phyloP scores from a whole-genome alignment of 1,140 invertebrate species.

The Panagrolaimus sp. region DNA sequence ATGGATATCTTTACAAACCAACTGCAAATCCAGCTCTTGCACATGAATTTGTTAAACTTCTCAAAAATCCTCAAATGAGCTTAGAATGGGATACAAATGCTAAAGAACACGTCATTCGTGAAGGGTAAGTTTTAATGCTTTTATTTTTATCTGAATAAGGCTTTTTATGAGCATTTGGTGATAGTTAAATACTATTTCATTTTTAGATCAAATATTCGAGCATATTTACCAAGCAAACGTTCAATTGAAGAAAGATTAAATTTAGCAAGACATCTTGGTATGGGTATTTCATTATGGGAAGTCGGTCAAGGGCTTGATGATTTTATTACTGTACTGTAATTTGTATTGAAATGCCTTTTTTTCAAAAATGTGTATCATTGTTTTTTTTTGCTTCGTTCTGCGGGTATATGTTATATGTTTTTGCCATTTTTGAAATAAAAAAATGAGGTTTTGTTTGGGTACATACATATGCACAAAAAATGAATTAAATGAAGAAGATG shows the following conservation, averaged over 20 bases:
- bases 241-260: constrained; percentile 75
- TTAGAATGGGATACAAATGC: constrained; percentile 28
- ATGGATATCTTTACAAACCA: constrained; percentile 23
- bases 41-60: constrained; percentile 20
- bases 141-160: neutral
- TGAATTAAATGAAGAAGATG: too few relatives aligned
- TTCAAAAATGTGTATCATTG: too few relatives aligned
- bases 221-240: constrained; percentile 73
- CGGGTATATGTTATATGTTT: too few relatives aligned
- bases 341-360: neutral
- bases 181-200: too few relatives aligned
- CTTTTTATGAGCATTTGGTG: neutral
- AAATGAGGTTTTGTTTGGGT: too few relatives aligned
- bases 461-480: too few relatives aligned
- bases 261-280: constrained; percentile 71
- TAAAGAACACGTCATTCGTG: constrained; percentile 25
- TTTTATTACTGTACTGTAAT: constrained; percentile 83
- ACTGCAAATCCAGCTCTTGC: constrained; percentile 14
- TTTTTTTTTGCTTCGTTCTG: too few relatives aligned
- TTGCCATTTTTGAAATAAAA: too few relatives aligned
- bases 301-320: constrained; percentile 87
- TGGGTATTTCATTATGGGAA: constrained; percentile 87
- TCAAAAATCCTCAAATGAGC: constrained; percentile 24
- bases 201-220: neutral
- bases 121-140: constrained; percentile 11